These are phyloP conservation scores for Platysternon megacephalum DNA, from an alignment of 2,113 vertebrate genomes.

Conservation along the genomic window DNA sequence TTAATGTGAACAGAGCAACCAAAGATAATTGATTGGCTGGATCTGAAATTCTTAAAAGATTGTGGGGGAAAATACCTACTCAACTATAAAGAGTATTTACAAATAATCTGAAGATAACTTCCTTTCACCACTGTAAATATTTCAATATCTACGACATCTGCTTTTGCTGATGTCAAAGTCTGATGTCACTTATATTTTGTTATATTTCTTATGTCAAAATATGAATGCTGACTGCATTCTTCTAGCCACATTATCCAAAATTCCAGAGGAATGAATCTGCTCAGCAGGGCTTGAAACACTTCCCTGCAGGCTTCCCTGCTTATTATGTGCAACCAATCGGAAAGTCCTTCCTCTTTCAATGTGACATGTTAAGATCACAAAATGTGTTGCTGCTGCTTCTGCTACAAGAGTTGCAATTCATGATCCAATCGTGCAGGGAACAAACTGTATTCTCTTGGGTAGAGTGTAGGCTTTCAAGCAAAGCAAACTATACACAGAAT, in stretches of 20 bases:
- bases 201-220: not conserved
- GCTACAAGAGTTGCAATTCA: not conserved
- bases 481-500: not conserved
- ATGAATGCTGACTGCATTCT: not conserved
- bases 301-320: not conserved
- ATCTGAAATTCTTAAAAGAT: not conserved
- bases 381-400: not conserved
- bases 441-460: not conserved
- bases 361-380: not conserved
- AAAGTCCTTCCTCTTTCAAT: not conserved
- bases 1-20: not conserved
- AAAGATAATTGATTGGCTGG: not conserved
- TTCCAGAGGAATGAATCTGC: not conserved
- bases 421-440: not conserved
- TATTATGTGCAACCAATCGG: not conserved
- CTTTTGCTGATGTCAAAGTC: not conserved
- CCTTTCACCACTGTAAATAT: not conserved
- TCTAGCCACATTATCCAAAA: rapidly evolving
- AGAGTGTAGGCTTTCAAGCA: not conserved
- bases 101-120: not conserved
- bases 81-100: not conserved
- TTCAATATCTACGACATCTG: not conserved
- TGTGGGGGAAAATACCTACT: not conserved
- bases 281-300: not conserved
- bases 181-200: not conserved